Percentiles rank a stretch among this genome's conserved stretches.
These are phyloP conservation scores for Orius insidiosus DNA, from an alignment of 1,140 invertebrate species.

Conservation along the genomic window DNA sequence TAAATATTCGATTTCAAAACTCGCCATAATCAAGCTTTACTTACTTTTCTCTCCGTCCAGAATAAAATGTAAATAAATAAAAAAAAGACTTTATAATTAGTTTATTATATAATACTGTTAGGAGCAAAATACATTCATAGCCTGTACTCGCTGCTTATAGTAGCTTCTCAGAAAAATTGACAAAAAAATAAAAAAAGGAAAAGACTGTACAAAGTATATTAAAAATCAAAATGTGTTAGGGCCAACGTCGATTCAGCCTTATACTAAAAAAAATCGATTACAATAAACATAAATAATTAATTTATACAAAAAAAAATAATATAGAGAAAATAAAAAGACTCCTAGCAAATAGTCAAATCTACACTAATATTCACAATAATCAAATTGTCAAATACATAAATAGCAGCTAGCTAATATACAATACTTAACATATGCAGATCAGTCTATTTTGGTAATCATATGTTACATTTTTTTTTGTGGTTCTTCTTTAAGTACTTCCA, in stretches of 20 bases:
- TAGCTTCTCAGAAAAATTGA: constrained; percentile 3
- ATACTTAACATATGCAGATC: constrained; percentile 14
- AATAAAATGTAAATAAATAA: too few relatives aligned
- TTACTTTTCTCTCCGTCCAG: too few relatives aligned
- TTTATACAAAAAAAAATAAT: constrained; percentile 8
- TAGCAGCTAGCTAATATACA: constrained; percentile 7
- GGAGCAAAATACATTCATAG: constrained; percentile 15
- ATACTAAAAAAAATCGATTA: not conserved
- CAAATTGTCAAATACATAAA: not conserved
- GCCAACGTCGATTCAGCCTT: not conserved
- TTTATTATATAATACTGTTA: constrained; percentile 16
- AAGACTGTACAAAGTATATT: constrained; percentile 14
- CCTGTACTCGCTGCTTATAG: constrained; percentile 8
- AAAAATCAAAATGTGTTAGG: constrained; percentile 5
- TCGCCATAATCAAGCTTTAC: too few relatives aligned
- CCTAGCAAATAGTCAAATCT: constrained; percentile 10
- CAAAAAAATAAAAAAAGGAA: constrained; percentile 6
- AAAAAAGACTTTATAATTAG: too few relatives aligned
- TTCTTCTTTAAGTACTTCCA: too few relatives aligned
- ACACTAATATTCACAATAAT: constrained; percentile 6
- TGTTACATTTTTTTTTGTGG: constrained; percentile 11
- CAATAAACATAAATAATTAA: not conserved
- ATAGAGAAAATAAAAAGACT: constrained; percentile 6
- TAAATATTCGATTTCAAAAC: too few relatives aligned
- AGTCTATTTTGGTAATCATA: constrained; percentile 17